Conservation (phyloP, 35 echinoderm and acorn worm genomes). For the Amphiura filiformis region DNA sequence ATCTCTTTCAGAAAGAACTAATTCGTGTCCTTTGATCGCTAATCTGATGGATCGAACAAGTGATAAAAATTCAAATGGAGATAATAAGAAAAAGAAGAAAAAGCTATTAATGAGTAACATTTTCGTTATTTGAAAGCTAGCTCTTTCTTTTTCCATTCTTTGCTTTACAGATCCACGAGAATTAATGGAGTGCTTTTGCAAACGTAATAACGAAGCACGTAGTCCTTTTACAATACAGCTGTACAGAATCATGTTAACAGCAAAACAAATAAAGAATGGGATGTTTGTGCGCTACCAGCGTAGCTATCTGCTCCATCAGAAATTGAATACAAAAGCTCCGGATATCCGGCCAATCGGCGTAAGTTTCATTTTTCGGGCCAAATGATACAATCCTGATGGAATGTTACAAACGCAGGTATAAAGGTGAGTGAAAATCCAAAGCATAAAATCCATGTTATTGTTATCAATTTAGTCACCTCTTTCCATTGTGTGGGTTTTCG, state of each 20-base stretch:
- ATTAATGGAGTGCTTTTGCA: not conserved
- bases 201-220: not conserved
- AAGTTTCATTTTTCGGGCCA: not conserved
- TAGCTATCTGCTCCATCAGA: not conserved
- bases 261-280: not conserved
- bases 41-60: not conserved
- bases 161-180: not conserved
- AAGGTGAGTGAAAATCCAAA: not conserved
- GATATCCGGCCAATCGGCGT: not conserved
- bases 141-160: not conserved
- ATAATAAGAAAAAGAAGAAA: not conserved
- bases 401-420: not conserved
- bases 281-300: not conserved
- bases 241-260: not conserved
- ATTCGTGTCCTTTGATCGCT: not conserved
- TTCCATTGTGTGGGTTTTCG: not conserved
- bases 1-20: not conserved
- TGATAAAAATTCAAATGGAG: not conserved
- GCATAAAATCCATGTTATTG: not conserved
- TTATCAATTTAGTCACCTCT: not conserved
- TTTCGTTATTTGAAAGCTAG: not conserved
- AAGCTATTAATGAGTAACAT: not conserved
- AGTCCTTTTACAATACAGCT: not conserved
- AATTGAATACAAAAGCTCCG: not conserved
- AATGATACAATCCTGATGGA: not conserved